Conservation (phyloP, 2,113 vertebrate genomes). For the Cochlearius cochlearius region DNA sequence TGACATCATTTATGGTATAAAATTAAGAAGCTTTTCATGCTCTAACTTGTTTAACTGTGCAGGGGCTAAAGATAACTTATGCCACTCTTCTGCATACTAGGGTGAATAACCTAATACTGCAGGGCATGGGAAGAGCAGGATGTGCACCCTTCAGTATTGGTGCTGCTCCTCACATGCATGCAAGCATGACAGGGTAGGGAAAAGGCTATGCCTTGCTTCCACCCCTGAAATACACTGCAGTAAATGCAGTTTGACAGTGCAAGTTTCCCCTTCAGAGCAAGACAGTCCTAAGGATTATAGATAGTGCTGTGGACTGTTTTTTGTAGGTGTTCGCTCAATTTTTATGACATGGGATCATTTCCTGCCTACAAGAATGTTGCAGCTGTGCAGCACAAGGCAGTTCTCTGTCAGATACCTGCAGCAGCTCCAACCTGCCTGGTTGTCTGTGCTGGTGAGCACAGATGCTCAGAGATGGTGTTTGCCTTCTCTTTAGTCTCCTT, state of each 20-base stretch:
- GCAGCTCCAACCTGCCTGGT: not conserved
- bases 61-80: not conserved
- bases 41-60: not conserved
- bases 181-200: not conserved
- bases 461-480: not conserved
- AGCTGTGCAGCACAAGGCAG: not conserved
- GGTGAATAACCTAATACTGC: not conserved
- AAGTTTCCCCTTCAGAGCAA: not conserved
- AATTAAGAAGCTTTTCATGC: not conserved
- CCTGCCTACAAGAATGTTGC: not conserved
- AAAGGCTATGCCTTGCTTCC: not conserved
- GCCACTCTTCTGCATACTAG: accelerated
- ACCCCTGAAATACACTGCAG: not conserved
- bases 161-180: not conserved
- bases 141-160: not conserved
- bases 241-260: not conserved
- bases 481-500: not conserved
- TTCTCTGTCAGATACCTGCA: not conserved
- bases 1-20: not conserved
- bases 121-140: not conserved
- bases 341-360: not conserved
- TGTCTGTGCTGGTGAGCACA: not conserved
- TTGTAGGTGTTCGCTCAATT: not conserved
- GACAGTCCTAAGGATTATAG: not conserved
- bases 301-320: not conserved